A percentile compares a stretch with the other conserved stretches of the same genome.
Evolutionary conservation across 2,888 invertebrate species (phyloP).

Genomic region (Melieria picta): DNA sequence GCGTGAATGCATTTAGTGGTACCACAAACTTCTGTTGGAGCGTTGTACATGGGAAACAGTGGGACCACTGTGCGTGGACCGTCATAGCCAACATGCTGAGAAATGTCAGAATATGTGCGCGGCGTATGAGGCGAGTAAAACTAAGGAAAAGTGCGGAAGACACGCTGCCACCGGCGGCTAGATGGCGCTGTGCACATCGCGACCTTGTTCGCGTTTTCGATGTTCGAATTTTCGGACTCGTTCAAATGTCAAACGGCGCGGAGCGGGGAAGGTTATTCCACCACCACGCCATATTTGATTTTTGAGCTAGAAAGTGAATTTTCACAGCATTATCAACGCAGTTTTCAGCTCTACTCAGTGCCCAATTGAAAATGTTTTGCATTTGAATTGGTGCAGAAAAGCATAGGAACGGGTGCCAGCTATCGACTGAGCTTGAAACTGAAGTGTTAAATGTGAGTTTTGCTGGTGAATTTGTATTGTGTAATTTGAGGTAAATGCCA

Average conservation of each 20-base stretch:
- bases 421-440: constrained; percentile 12
- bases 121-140: constrained; percentile 4
- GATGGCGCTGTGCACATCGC: constrained; percentile 25
- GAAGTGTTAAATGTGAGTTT: constrained; percentile 28
- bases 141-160: constrained; percentile 46
- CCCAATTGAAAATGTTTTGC: no score
- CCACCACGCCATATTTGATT: constrained; percentile 64
- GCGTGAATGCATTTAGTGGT: constrained; percentile 49
- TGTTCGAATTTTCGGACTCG: constrained; percentile 34
- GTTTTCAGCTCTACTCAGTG: constrained; percentile 36
- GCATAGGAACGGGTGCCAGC: no score
- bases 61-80: constrained; percentile 52
- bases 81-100: constrained; percentile 43
- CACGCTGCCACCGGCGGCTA: constrained; percentile 28
- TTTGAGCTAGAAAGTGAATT: constrained; percentile 43
- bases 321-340: constrained; percentile 27
- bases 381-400: no score
- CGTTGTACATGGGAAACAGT: constrained; percentile 51
- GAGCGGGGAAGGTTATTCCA: constrained; percentile 25
- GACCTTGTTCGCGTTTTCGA: constrained; percentile 31
- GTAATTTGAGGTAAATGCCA: constrained; percentile 31
- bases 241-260: constrained; percentile 39
- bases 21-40: constrained; percentile 49
- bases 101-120: constrained; percentile 7
- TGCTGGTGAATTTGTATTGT: constrained; percentile 29